A percentile compares a stretch with the other conserved stretches of the same genome.
Evolutionary conservation across 1,140 invertebrate species (phyloP).

Genomic region (Fopius arisanus): DNA sequence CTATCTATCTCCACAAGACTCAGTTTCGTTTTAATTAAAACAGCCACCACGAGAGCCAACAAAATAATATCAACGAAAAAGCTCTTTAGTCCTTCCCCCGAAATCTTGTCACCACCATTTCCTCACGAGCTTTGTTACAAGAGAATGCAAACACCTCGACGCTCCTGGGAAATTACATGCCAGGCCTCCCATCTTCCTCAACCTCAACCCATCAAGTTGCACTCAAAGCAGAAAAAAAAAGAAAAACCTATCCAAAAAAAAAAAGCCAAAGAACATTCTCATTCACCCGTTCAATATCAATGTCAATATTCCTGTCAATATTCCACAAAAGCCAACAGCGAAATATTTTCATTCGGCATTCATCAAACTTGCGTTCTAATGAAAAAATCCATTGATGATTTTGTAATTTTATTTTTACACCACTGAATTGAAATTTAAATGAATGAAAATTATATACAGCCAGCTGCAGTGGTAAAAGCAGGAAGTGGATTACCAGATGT

Average conservation of each 20-base stretch:
- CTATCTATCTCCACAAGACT: constrained; percentile 11
- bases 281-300: no score
- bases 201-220: background rate
- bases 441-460: no score
- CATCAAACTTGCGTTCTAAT: no score
- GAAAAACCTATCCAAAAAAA: no score
- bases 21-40: background rate
- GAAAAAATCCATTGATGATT: no score
- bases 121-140: background rate
- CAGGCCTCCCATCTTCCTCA: background rate
- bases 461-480: background rate
- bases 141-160: constrained; percentile 19
- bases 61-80: background rate
- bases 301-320: no score
- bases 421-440: no score
- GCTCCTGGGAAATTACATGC: constrained; percentile 34
- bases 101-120: background rate
- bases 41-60: background rate
- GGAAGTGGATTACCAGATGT: background rate
- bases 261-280: no score
- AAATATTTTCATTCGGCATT: no score
- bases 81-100: background rate
- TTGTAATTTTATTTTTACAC: no score
- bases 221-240: no score
- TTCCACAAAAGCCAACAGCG: no score